A percentile compares a stretch with the other conserved stretches of the same genome.
Conservation (phyloP, 2,113 vertebrate genomes). For the Crotalus helleri region DNA sequence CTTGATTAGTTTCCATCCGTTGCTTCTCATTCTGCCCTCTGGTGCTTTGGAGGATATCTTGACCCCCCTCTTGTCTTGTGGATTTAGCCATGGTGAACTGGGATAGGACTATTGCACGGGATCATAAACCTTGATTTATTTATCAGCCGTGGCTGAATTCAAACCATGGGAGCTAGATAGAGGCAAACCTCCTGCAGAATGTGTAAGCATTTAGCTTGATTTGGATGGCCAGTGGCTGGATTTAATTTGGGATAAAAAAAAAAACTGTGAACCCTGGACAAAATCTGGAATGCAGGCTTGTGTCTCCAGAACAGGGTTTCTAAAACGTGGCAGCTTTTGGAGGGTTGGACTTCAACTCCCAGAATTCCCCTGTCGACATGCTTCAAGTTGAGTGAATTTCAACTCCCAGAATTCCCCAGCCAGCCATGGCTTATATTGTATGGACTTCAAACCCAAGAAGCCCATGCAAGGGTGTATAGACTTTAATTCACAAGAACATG, state of each 20-base stretch:
- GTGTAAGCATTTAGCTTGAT: neutral
- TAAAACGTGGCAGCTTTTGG: too few species aligned
- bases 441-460: neutral
- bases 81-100: neutral
- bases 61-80: neutral
- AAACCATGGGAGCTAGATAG: neutral
- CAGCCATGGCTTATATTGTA: neutral
- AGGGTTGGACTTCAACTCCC: too few species aligned
- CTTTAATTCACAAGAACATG: neutral
- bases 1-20: too few species aligned
- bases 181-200: neutral
- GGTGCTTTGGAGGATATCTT: too few species aligned
- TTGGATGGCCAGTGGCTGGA: neutral
- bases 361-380: too few species aligned
- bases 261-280: neutral
- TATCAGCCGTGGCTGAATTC: neutral
- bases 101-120: neutral
- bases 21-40: fast-evolving
- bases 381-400: neutral
- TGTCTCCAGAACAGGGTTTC: neutral
- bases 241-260: neutral
- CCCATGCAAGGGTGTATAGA: neutral
- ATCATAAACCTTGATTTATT: neutral
- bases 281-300: neutral
- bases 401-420: neutral